phyloP scores from a whole-genome alignment of 1,140 invertebrate genomes.

The Achroia grisella region DNA sequence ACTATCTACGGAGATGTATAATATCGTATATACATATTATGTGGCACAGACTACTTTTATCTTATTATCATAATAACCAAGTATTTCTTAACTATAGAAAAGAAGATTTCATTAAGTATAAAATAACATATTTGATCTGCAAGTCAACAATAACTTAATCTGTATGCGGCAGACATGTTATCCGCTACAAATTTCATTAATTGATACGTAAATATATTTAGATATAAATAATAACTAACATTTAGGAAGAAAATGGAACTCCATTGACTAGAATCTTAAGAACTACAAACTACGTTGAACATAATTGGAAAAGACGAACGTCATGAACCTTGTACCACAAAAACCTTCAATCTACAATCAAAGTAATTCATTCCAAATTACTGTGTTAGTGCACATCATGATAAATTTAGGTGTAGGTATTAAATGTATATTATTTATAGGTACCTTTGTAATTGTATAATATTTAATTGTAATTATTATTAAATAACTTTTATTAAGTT shows the following conservation, averaged over 20 bases:
- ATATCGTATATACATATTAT: conserved; percentile 62
- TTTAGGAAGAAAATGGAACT: too few relatives aligned
- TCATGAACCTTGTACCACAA: not conserved
- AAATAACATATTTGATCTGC: too few relatives aligned
- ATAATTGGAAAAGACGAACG: too few relatives aligned
- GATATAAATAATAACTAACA: too few relatives aligned
- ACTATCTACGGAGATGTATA: conserved; percentile 65
- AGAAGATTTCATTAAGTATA: too few relatives aligned
- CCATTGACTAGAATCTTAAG: too few relatives aligned
- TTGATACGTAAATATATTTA: too few relatives aligned
- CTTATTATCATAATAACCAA: conserved; percentile 14
- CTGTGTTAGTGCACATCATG: conserved; percentile 31
- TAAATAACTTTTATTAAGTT: conserved; percentile 57
- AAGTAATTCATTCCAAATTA: not conserved
- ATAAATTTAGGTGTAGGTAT: conserved; percentile 23
- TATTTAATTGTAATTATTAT: conserved; percentile 40
- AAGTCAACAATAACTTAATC: too few relatives aligned
- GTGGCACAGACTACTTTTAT: conserved; percentile 60
- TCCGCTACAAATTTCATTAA: too few relatives aligned
- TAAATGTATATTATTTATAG: conserved; percentile 34
- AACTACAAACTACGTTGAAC: too few relatives aligned
- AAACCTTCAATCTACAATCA: conserved; percentile 3
- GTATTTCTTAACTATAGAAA: not conserved
- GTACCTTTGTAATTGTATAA: conserved; percentile 23
- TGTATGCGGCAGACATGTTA: too few relatives aligned